These are phyloP conservation scores for Metalampra italica DNA, from an alignment of 2,888 invertebrate genomes.

Conservation along the genomic window DNA sequence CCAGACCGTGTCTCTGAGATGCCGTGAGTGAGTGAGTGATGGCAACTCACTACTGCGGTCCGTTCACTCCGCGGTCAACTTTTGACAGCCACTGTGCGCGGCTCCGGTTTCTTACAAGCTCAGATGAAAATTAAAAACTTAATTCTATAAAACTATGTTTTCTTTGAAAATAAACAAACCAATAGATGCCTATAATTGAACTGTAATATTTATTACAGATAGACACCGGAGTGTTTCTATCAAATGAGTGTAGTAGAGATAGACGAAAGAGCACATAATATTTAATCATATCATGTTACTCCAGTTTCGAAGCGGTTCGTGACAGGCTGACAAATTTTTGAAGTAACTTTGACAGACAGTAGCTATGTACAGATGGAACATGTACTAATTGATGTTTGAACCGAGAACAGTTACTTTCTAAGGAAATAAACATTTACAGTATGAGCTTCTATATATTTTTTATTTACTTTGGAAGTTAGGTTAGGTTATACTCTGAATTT, in stretches of 20 bases:
- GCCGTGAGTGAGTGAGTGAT: constrained; percentile 23
- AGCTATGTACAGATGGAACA: constrained; percentile 1
- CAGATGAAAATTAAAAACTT: too few species aligned
- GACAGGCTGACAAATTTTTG: constrained; percentile 8
- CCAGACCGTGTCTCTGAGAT: neutral
- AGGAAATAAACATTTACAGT: neutral
- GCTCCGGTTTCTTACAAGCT: constrained; percentile 16
- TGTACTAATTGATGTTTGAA: constrained; percentile 16
- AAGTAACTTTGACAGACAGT: constrained; percentile 3
- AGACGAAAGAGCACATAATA: neutral
- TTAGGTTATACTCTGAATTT: too few species aligned
- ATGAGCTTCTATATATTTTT: neutral
- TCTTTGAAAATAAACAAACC: too few species aligned
- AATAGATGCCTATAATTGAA: too few species aligned
- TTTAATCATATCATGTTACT: neutral
- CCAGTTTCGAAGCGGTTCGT: constrained; percentile 1
- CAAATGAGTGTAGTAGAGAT: neutral
- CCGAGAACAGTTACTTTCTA: constrained; percentile 13
- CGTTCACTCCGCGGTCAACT: constrained; percentile 17
- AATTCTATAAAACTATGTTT: too few species aligned
- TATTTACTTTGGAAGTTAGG: too few species aligned
- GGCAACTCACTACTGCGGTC: constrained; percentile 27
- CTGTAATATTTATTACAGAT: too few species aligned
- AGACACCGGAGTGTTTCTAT: too few species aligned
- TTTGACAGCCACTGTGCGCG: constrained; percentile 27